Base-by-base conservation (phyloP, 2,113 vertebrate species). In the Tychaedon coryphoeus region DNA sequence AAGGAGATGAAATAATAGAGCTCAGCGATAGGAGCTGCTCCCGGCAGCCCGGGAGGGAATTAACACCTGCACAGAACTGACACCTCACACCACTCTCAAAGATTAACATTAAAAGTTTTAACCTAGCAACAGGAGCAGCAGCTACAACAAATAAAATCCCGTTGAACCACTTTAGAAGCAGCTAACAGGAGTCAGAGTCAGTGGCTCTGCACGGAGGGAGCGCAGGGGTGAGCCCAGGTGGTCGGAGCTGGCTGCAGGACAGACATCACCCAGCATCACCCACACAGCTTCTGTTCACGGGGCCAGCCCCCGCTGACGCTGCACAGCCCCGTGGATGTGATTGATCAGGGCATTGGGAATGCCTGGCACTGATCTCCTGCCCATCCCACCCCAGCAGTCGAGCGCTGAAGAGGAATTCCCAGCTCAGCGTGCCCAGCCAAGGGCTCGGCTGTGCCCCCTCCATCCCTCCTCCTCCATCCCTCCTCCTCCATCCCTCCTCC, bases 71-170 rank as follows among this genome's bases (percentile, higher is more conserved):
- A 48, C 19, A 97, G 94, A 94, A 87, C 90, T 93, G 83, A 95
- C 86, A 82, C 95, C 96, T 96, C 92, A 79, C 92, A 65, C 92
- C 66, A 57, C 64, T 92, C 74, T 57, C 7, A 89, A 82, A 95
- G 81, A 96, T 97, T 96, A 92, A 97, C 36, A 78, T 86, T 97
- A 71, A 96, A 93, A 92, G 48, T 95, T 94, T 92, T 97, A 97
- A 97, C 95, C 70, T 95, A 98, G 93, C 80, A 7, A 75, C 91
- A 72, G 88, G 77, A 96, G 54, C 93, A 79, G 76, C 87, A 31
- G 67, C 43, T 60, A 28, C 57, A 24, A 16, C 67, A 10, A 54
- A 26, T 29, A 42, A 23, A 79, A 38, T 33, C 53, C 42, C 80
- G 4, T 54, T 12, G 40, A 71, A 54, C 74, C 89, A 86, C 81